Evolutionary conservation across 2,797 vertebrate species (phyloP), one percentile per base, ranked within the genome.

Genomic region (Notolepis coatsorum): DNA sequence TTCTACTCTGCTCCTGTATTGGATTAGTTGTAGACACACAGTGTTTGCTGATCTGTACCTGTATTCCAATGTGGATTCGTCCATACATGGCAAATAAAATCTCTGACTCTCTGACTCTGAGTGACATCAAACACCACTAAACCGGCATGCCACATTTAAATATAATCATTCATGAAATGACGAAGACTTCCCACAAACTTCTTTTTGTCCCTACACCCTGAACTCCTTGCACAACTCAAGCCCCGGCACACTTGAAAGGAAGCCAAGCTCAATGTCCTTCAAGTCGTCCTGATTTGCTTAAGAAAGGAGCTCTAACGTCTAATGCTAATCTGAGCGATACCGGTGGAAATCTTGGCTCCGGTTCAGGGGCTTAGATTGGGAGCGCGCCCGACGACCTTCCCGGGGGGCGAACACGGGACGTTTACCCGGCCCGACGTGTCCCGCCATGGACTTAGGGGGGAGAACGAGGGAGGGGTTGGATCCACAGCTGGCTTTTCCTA

Each of bases 241-340:
- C 83, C n/a, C n/a, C 68, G 79, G 82, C 75, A 75, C 85, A 87
- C 83, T 79, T 81, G 76, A 86, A 90, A 80, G 79, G 81, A 84
- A 86, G 81, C 86, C 67, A 59, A 61, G 68, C 75, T 81, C 84
- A n/a, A n/a, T 71, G 90, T 91, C 91, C 92, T 92, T 92, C 90
- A 93, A 91, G 90, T 84, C 85, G 88, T 86, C 89, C n/a, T 90
- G 86, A 92, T 89, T 90, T 90, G 89, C 90, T 90, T 89, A 84
- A 86, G 82, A 84, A 88, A 89, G 73, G 84, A 85, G 77, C 80
- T 88, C 88, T n/a, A n/a, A 86, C 79, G 73, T 90, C 84, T 86
- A 87, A 90, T 88, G 83, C 89, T 92, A 90, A 93, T 93, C 90
- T 91, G 88, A 91, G 87, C 77, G 87, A 89, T 90, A 88, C 85